These are phyloP conservation scores for Ommatoiulus sabulosus DNA, from an alignment of 2,888 invertebrate species.

Conservation along the genomic window DNA sequence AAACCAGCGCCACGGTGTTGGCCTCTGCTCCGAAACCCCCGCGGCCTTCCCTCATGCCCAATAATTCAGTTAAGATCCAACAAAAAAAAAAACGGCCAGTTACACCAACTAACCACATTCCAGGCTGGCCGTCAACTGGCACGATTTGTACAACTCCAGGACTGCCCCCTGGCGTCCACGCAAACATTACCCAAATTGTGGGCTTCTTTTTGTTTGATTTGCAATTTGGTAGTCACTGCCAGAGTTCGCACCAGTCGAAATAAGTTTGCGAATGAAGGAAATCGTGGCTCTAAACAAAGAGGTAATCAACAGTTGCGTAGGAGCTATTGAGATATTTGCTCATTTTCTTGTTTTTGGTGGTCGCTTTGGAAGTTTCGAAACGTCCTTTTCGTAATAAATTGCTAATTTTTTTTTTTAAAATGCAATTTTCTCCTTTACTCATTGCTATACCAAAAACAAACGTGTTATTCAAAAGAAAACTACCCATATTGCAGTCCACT, in stretches of 20 bases:
- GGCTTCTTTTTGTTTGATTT: neutral
- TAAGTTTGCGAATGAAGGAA: too few relatives aligned
- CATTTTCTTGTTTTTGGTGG: too few relatives aligned
- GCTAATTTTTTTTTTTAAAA: too few relatives aligned
- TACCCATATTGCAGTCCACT: too few relatives aligned
- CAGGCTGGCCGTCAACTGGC: constrained; percentile 22
- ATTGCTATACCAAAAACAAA: too few relatives aligned
- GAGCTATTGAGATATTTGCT: neutral
- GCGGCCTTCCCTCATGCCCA: constrained; percentile 34
- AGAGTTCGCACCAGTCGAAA: neutral
- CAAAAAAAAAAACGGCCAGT: constrained; percentile 22
- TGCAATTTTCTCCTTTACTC: too few relatives aligned
- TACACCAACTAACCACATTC: constrained; percentile 14
- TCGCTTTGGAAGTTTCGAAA: too few relatives aligned
- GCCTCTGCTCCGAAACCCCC: constrained; percentile 27
- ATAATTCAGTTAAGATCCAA: constrained; percentile 42
- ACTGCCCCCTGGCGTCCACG: constrained; percentile 17
- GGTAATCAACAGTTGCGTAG: neutral
- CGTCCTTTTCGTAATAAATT: too few relatives aligned
- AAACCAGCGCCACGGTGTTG: constrained; percentile 28
- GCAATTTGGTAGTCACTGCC: neutral
- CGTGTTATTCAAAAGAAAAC: too few relatives aligned
- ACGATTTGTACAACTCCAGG: neutral
- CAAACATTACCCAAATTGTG: neutral
- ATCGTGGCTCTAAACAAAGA: neutral